Percentiles rank a stretch among this genome's conserved stretches.
phyloP scores from a whole-genome alignment of 1,140 invertebrate species.

The Luehdorfia chinensis region DNA sequence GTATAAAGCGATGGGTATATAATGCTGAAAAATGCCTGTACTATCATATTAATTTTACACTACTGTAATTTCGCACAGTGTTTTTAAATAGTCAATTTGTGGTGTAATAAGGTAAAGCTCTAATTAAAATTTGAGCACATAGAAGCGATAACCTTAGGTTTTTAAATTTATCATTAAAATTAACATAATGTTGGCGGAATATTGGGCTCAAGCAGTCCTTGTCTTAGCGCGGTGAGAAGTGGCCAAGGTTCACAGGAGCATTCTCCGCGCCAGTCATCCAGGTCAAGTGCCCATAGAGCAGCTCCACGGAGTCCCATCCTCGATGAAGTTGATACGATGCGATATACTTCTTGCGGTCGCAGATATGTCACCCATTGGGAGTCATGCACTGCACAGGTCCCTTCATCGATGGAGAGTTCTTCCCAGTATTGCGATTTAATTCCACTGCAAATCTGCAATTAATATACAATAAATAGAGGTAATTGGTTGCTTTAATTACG shows the following conservation, averaged over 20 bases:
- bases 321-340: constrained; percentile 69
- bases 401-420: constrained; percentile 80
- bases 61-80: no score
- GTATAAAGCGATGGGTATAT: no score
- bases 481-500: no score
- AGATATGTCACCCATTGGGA: constrained; percentile 92
- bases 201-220: constrained; percentile 75
- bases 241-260: constrained; percentile 81
- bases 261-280: constrained; percentile 85
- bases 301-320: constrained; percentile 81
- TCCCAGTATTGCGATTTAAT: constrained; percentile 81
- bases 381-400: constrained; percentile 84
- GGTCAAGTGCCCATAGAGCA: constrained; percentile 88
- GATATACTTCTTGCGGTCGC: constrained; percentile 82
- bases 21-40: no score
- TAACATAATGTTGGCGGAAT: constrained; percentile 42
- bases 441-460: constrained; percentile 80
- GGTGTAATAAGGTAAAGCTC: no score
- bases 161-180: background rate
- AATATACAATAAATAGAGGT: constrained; percentile 13
- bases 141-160: no score
- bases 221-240: constrained; percentile 77
- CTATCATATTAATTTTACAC: no score
- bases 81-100: no score
- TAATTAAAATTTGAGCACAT: no score